These are phyloP conservation scores for Pangasius mekongensis DNA, from an alignment of 2,797 vertebrate species.

Conservation along the genomic window DNA sequence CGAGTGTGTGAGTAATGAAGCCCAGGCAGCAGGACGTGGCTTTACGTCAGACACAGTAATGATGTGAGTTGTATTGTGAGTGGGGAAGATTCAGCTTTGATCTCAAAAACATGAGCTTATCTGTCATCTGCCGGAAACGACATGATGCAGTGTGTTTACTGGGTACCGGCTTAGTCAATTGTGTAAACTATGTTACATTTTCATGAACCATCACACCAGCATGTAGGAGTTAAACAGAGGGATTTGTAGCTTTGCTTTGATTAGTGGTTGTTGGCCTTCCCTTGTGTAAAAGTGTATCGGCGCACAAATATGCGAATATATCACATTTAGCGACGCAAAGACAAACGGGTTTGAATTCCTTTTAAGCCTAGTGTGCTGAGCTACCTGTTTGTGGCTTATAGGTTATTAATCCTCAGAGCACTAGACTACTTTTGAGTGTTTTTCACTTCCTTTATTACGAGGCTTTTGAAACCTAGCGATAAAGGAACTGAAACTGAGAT, in stretches of 20 bases:
- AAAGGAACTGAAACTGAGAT: conserved; percentile 3
- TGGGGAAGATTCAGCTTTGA: not conserved
- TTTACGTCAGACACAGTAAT: not conserved
- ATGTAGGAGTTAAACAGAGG: not conserved
- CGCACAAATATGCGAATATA: not conserved
- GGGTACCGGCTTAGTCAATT: not conserved
- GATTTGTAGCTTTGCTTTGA: not conserved
- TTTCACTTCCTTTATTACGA: not conserved
- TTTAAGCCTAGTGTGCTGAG: not conserved
- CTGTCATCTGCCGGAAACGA: conserved; percentile 26
- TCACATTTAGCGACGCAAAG: not conserved
- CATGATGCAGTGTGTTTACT: not conserved
- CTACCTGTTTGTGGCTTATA: not conserved
- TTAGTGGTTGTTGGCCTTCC: not conserved
- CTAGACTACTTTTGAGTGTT: conserved; percentile 16
- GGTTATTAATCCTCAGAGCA: not conserved
- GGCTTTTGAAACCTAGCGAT: not conserved
- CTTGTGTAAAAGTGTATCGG: not conserved
- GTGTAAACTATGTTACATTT: not conserved
- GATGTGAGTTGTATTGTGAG: not conserved
- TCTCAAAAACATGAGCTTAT: not conserved
- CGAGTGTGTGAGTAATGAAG: not conserved
- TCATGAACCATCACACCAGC: not conserved
- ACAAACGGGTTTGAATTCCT: not conserved
- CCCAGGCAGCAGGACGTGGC: not conserved